Evolutionary conservation across 2,888 invertebrate species (phyloP).

Genomic region (Leucophora obtusa): DNA sequence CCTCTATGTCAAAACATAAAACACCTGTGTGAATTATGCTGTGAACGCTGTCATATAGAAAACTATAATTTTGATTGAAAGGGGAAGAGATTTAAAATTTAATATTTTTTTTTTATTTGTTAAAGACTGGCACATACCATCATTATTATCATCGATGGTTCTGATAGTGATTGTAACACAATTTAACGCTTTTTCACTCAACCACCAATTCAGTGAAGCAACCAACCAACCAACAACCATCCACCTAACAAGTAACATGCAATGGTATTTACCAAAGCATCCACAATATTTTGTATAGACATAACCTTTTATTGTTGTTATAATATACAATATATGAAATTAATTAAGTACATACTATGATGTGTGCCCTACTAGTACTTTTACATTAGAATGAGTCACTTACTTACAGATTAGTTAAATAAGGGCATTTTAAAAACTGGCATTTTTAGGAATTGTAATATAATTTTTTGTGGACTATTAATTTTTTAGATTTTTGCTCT

Average conservation of each 20-base stretch:
- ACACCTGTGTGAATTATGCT: conserved; percentile 54
- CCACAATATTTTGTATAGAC: neutral
- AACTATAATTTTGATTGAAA: conserved; percentile 27
- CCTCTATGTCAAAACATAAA: conserved; percentile 28
- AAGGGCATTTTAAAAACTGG: too few species aligned
- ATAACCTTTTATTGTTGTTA: too few species aligned
- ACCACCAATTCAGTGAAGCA: conserved; percentile 9
- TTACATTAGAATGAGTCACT: neutral
- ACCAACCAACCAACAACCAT: conserved; percentile 7
- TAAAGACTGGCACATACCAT: conserved; percentile 57
- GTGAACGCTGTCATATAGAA: neutral
- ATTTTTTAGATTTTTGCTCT: too few species aligned
- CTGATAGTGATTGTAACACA: conserved; percentile 38
- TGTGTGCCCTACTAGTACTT: neutral
- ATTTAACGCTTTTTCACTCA: conserved; percentile 54
- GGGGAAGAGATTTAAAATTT: conserved; percentile 20
- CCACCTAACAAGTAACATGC: conserved; percentile 7
- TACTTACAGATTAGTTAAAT: too few species aligned
- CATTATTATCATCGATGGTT: conserved; percentile 33
- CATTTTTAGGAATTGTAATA: too few species aligned
- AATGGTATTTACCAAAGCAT: neutral
- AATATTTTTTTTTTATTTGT: conserved; percentile 31
- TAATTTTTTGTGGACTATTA: too few species aligned
- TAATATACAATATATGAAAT: neutral
- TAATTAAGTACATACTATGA: neutral